Evolutionary conservation across 1,140 invertebrate species (phyloP).

Genomic region (Harpegnathos saltator): DNA sequence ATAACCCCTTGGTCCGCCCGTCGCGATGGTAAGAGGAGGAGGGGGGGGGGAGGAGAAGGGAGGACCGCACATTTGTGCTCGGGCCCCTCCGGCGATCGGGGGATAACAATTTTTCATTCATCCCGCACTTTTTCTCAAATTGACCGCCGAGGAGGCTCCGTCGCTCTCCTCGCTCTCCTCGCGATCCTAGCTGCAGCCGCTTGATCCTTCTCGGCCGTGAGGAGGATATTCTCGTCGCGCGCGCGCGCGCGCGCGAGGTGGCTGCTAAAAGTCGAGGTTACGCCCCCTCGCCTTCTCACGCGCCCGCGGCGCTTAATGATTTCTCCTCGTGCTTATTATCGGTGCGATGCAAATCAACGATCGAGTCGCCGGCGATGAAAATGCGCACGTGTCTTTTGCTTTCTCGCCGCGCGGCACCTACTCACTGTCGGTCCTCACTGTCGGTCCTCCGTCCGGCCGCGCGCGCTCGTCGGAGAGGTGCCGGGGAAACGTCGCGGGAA

Average conservation of each 20-base stretch:
- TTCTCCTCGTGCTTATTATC: slow-evolving; percentile 21
- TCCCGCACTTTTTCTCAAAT: slow-evolving; percentile 40
- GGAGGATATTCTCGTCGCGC: neutral
- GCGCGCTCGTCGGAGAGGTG: slow-evolving; percentile 1
- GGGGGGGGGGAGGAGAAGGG: too few relatives aligned
- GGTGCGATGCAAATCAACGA: slow-evolving; percentile 24
- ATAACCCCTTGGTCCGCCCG: slow-evolving; percentile 71
- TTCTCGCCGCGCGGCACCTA: too few relatives aligned
- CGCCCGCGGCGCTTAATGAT: slow-evolving; percentile 22
- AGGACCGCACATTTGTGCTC: slow-evolving; percentile 83
- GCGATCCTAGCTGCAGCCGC: neutral
- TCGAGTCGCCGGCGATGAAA: slow-evolving; percentile 7
- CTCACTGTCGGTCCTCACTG: too few relatives aligned
- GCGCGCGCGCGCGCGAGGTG: too few relatives aligned
- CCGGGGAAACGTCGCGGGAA: slow-evolving; percentile 14
- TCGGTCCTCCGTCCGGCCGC: neutral
- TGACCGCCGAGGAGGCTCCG: neutral
- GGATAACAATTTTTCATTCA: slow-evolving; percentile 75
- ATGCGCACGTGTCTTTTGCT: slow-evolving; percentile 14
- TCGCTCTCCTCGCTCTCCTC: neutral
- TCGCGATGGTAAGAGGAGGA: slow-evolving; percentile 53
- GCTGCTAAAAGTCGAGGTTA: neutral
- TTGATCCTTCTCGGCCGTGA: slow-evolving; percentile 19
- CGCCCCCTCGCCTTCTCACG: slow-evolving; percentile 6
- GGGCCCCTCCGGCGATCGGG: slow-evolving; percentile 79